phyloP scores from a whole-genome alignment of 2,797 vertebrate genomes.

The Sebastes matsubarae region DNA sequence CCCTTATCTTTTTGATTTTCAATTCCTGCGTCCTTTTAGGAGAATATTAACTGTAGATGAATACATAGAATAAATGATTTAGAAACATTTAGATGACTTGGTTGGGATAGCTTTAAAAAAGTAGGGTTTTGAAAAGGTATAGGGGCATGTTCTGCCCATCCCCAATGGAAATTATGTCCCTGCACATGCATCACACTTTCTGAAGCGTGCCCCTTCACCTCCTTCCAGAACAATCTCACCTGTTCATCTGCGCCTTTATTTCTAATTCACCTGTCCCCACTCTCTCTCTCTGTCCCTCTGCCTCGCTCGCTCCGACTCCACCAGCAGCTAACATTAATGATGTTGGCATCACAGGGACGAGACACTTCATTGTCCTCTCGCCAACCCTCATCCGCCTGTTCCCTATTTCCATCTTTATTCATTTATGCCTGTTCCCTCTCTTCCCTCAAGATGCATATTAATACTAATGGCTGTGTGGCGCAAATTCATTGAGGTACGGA shows the following conservation, averaged over 20 bases:
- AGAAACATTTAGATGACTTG: not conserved
- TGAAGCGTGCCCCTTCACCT: not conserved
- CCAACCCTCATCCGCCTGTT: slow-evolving; percentile 28
- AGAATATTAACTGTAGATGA: not conserved
- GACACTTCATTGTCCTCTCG: slow-evolving; percentile 55
- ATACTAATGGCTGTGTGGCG: slow-evolving; percentile 49
- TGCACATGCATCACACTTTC: not conserved
- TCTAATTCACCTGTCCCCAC: slow-evolving; percentile 19
- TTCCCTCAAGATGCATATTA: slow-evolving; percentile 60
- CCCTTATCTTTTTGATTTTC: not conserved
- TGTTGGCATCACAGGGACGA: slow-evolving; percentile 33
- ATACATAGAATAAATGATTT: not conserved
- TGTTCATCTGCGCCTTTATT: slow-evolving; percentile 42
- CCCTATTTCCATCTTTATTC: slow-evolving; percentile 58
- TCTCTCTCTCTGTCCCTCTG: not conserved
- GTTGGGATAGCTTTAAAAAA: not conserved
- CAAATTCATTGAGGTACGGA: slow-evolving; percentile 27
- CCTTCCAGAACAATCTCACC: slow-evolving; percentile 34
- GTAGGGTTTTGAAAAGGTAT: not conserved
- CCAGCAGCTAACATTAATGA: slow-evolving; percentile 42
- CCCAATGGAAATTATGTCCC: not conserved
- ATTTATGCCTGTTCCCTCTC: slow-evolving; percentile 45
- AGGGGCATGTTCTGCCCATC: not conserved
- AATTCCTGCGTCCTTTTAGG: rapidly evolving
- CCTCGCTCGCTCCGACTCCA: not conserved